A percentile compares a stretch with the other conserved stretches of the same genome.
Conservation (phyloP, 2,113 vertebrate species). For the Aptenodytes forsteri region DNA sequence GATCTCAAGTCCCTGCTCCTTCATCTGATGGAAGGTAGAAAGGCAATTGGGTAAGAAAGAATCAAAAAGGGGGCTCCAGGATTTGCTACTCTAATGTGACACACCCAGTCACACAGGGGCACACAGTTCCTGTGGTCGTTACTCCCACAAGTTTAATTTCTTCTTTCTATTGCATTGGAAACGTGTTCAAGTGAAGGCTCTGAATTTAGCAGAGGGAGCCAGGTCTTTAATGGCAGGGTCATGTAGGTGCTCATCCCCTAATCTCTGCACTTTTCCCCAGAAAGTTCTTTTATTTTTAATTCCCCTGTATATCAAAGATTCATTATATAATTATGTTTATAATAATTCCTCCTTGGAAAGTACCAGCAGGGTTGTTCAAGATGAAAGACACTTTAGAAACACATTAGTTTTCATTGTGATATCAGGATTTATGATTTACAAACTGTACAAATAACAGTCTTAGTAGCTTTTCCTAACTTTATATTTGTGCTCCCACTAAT, state of each 20-base stretch:
- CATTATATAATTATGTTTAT: neutral
- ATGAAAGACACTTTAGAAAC: neutral
- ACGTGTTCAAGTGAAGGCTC: neutral
- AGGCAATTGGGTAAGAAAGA: neutral
- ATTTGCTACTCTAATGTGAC: neutral
- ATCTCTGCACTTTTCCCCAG: neutral
- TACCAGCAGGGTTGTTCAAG: neutral
- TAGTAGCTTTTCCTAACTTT: neutral
- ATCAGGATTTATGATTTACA: neutral
- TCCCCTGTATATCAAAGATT: neutral
- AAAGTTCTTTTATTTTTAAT: neutral
- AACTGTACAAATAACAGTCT: neutral
- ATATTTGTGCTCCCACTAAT: constrained; percentile 12
- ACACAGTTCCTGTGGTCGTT: neutral
- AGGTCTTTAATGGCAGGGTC: neutral
- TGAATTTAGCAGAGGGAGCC: neutral
- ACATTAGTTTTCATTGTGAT: neutral
- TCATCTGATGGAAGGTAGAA: neutral
- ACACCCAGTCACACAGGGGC: neutral
- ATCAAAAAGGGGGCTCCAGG: neutral
- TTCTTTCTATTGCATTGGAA: neutral
- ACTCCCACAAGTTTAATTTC: neutral
- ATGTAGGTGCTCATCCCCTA: neutral
- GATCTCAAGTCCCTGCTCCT: neutral
- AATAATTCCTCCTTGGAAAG: neutral